Conservation (phyloP, 2,888 invertebrate species). For the Agrotis exclamationis region DNA sequence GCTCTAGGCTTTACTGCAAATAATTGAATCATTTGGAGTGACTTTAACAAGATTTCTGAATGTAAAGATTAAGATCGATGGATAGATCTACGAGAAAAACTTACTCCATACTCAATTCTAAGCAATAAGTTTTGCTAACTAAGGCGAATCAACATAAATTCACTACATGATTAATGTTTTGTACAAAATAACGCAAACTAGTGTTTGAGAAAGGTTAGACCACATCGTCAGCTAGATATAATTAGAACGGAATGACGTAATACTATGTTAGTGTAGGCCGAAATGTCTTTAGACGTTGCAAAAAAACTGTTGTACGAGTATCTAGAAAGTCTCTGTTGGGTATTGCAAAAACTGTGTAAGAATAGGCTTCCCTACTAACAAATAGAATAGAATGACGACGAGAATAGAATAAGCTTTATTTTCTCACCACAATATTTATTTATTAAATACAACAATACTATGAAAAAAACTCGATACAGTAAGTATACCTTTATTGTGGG, state of each 20-base stretch:
- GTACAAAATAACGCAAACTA: constrained; percentile 7
- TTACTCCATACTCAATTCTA: neutral
- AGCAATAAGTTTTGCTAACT: neutral
- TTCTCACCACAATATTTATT: too few species aligned
- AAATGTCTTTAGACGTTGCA: constrained; percentile 20
- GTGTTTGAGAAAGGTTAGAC: constrained; percentile 24
- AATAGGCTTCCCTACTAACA: too few species aligned
- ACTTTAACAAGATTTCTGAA: too few species aligned
- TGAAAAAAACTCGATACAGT: too few species aligned
- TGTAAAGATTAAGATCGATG: too few species aligned
- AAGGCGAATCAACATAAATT: neutral
- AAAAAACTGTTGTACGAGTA: constrained; percentile 13
- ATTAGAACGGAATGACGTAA: constrained; percentile 16
- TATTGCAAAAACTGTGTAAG: neutral
- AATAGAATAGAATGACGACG: too few species aligned
- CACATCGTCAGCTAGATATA: constrained; percentile 30
- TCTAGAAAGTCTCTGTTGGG: neutral
- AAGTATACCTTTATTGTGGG: too few species aligned
- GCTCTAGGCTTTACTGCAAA: too few species aligned
- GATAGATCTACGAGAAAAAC: neutral
- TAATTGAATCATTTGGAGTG: too few species aligned
- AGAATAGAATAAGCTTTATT: too few species aligned
- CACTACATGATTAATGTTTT: neutral
- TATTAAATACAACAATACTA: too few species aligned
- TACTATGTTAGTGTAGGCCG: neutral